Conservation (phyloP, 2,888 invertebrate species). For the Leptarthrus brevirostris region DNA sequence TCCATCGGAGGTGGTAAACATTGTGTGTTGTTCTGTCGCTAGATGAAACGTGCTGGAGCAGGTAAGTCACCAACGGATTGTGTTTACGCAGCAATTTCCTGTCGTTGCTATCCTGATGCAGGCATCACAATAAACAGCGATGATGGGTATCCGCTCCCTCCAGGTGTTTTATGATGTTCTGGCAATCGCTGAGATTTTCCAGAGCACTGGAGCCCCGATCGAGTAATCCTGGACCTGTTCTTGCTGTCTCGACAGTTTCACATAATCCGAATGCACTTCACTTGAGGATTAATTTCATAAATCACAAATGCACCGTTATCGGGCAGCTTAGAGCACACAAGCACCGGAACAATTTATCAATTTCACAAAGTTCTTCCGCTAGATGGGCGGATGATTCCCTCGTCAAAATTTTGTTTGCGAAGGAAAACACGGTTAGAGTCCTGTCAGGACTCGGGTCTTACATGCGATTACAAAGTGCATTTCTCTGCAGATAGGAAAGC, state of each 20-base stretch:
- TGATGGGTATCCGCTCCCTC: slow-evolving; percentile 9
- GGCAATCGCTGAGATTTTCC: not conserved
- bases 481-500: slow-evolving; percentile 21
- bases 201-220: not conserved
- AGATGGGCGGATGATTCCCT: not conserved
- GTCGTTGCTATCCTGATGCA: not conserved
- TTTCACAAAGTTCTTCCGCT: slow-evolving; percentile 8
- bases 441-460: slow-evolving; percentile 32
- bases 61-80: not conserved
- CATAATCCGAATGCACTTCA: slow-evolving; percentile 42
- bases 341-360: slow-evolving; percentile 40
- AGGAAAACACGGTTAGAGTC: slow-evolving; percentile 30
- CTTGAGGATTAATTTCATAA: slow-evolving; percentile 35
- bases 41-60: not conserved
- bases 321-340: slow-evolving; percentile 15
- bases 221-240: slow-evolving; percentile 29
- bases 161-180: slow-evolving; percentile 22
- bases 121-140: not conserved
- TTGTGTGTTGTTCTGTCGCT: not conserved
- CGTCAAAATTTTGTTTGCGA: slow-evolving; percentile 23
- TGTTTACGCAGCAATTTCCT: too few relatives aligned
- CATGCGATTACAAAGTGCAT: slow-evolving; percentile 41
- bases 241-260: slow-evolving; percentile 18
- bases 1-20: slow-evolving; percentile 2
- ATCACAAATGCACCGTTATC: slow-evolving; percentile 34